Conservation (phyloP, 1,140 invertebrate species). For the Drosophila virilis region DNA sequence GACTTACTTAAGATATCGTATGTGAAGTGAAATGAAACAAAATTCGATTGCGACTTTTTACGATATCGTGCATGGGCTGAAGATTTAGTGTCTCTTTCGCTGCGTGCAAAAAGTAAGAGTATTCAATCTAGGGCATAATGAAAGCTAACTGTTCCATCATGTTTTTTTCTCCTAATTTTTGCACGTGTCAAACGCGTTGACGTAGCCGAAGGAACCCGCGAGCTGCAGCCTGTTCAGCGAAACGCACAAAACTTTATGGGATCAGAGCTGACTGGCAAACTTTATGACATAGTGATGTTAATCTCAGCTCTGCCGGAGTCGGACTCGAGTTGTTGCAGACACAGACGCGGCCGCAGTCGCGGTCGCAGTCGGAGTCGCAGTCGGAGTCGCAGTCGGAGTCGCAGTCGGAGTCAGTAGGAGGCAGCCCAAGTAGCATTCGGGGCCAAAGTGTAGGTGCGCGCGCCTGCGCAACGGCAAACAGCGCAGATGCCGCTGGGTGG, state of each 20-base stretch:
- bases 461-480: constrained; percentile 45
- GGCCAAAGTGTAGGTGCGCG: constrained; percentile 73
- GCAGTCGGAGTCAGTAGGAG: constrained; percentile 57
- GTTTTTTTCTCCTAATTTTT: not conserved
- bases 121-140: no score
- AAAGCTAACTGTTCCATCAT: not conserved
- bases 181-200: not conserved
- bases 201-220: constrained; percentile 3
- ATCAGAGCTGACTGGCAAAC: constrained; percentile 54
- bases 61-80: no score
- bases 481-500: constrained; percentile 32
- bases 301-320: constrained; percentile 26
- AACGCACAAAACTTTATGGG: constrained; percentile 54
- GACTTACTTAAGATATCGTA: no score
- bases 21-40: no score
- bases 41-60: no score
- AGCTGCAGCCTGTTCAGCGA: not conserved
- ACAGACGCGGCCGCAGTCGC: not conserved
- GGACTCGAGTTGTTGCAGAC: not conserved
- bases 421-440: constrained; percentile 66
- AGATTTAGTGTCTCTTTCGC: no score
- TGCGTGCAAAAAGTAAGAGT: no score
- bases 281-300: constrained; percentile 57
- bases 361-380: constrained; percentile 18
- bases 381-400: constrained; percentile 1